Evolutionary conservation across 2,797 vertebrate genomes (phyloP).

Genomic region (Lithobates sylvaticus): DNA sequence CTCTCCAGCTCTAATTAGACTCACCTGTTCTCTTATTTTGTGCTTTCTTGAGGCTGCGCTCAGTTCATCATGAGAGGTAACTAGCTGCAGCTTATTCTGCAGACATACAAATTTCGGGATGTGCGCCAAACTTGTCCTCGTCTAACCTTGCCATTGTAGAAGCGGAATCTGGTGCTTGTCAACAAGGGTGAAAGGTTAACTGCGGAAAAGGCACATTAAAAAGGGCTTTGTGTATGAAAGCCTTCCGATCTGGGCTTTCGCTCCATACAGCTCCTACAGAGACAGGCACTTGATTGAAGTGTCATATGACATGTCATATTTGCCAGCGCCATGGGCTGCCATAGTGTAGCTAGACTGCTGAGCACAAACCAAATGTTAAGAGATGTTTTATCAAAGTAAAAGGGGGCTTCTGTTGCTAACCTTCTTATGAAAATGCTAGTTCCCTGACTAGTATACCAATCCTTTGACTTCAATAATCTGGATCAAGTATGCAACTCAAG

Average conservation of each 20-base stretch:
- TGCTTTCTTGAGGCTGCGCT: conserved; percentile 16
- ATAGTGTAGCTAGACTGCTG: background rate
- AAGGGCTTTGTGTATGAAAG: background rate
- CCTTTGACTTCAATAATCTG: too few relatives aligned
- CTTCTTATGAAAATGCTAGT: too few relatives aligned
- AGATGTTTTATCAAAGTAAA: too few relatives aligned
- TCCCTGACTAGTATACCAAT: too few relatives aligned
- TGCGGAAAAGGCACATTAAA: background rate
- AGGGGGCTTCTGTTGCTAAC: too few relatives aligned
- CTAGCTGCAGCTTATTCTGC: conserved; percentile 23
- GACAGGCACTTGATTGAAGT: background rate
- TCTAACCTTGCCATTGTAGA: conserved; percentile 13
- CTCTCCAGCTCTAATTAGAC: conserved; percentile 48
- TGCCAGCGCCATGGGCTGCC: too few relatives aligned
- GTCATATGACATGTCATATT: background rate
- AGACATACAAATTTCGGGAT: background rate
- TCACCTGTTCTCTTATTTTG: conserved; percentile 54
- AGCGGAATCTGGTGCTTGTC: background rate
- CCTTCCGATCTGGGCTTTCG: too few relatives aligned
- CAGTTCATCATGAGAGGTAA: conserved; percentile 14
- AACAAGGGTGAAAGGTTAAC: background rate
- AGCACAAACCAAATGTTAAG: too few relatives aligned
- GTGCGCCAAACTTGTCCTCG: background rate
- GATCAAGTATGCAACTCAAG: too few relatives aligned
- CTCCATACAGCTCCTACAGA: background rate